phyloP scores from a whole-genome alignment of 1,140 invertebrate genomes.

The Hirudo medicinalis region DNA sequence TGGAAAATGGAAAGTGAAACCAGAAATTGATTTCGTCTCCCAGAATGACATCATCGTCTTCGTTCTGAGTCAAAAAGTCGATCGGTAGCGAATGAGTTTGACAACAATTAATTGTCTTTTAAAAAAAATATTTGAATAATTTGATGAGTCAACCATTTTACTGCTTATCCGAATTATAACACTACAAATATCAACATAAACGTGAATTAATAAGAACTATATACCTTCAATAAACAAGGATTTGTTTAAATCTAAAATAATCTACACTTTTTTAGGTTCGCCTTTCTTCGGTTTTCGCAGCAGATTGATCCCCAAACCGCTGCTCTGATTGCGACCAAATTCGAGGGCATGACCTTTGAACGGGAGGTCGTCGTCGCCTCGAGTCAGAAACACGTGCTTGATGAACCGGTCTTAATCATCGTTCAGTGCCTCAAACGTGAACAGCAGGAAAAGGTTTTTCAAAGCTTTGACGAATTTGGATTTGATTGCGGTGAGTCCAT shows the following conservation, averaged over 20 bases:
- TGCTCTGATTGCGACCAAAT: neutral
- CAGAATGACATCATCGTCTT: conserved; percentile 11
- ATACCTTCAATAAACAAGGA: neutral
- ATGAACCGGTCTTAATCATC: neutral
- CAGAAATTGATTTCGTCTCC: neutral
- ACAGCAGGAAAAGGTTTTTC: too few relatives aligned
- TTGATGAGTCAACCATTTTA: too few relatives aligned
- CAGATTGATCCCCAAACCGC: neutral
- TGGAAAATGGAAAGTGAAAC: conserved; percentile 7
- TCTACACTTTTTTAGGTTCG: neutral
- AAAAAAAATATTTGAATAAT: too few relatives aligned
- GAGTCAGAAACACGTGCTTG: neutral
- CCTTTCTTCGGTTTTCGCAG: neutral
- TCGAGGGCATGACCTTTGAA: neutral
- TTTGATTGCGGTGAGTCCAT: too few relatives aligned
- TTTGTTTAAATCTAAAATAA: neutral
- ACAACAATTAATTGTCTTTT: too few relatives aligned
- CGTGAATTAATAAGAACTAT: too few relatives aligned
- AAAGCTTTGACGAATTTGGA: too few relatives aligned
- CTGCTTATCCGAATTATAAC: too few relatives aligned
- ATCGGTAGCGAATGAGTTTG: too few relatives aligned
- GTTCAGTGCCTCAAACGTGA: too few relatives aligned
- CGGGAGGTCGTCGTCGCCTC: neutral
- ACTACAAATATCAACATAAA: too few relatives aligned
- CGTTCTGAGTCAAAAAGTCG: neutral